phyloP scores from a whole-genome alignment of 1,140 invertebrate genomes.

The Zaprionus vittiger region DNA sequence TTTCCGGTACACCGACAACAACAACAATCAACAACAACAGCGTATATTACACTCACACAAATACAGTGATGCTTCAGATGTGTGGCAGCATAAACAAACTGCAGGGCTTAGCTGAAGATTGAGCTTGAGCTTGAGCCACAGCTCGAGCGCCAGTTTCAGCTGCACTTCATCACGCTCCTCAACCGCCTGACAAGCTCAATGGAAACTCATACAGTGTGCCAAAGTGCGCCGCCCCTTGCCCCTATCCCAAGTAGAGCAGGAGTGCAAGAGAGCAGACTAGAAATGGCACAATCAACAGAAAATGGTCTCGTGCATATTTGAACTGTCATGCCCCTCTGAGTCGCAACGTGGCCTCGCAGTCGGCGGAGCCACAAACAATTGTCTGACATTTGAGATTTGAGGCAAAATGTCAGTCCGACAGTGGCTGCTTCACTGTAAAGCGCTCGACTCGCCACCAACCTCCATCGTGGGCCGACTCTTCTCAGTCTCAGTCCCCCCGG shows the following conservation, averaged over 20 bases:
- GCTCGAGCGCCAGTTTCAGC: constrained; percentile 50
- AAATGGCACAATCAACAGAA: constrained; percentile 68
- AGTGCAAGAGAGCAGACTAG: constrained; percentile 43
- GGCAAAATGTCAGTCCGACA: constrained; percentile 72
- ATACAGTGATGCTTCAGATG: constrained; percentile 51
- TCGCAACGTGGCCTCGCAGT: constrained; percentile 14
- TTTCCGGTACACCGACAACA: constrained; percentile 60
- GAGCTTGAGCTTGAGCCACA: constrained; percentile 4
- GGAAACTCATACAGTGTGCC: constrained; percentile 66
- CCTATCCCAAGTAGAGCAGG: background rate
- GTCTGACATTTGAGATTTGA: constrained; percentile 76
- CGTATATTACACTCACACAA: constrained; percentile 17
- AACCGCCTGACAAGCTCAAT: constrained; percentile 65
- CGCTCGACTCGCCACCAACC: constrained; percentile 46
- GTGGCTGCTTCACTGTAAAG: constrained; percentile 58
- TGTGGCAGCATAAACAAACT: constrained; percentile 64
- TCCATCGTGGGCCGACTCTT: constrained; percentile 33
- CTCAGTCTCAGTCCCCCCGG: background rate
- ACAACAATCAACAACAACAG: constrained; percentile 32
- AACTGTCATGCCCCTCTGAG: constrained; percentile 69
- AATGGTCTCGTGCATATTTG: constrained; percentile 75
- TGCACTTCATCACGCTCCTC: constrained; percentile 70
- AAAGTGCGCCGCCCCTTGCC: background rate
- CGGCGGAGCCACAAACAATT: constrained; percentile 24
- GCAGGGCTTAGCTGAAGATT: constrained; percentile 45